Evolutionary conservation across 2,113 vertebrate genomes (phyloP), one percentile per base, ranked within the genome.

Genomic region (Climacteris rufus): DNA sequence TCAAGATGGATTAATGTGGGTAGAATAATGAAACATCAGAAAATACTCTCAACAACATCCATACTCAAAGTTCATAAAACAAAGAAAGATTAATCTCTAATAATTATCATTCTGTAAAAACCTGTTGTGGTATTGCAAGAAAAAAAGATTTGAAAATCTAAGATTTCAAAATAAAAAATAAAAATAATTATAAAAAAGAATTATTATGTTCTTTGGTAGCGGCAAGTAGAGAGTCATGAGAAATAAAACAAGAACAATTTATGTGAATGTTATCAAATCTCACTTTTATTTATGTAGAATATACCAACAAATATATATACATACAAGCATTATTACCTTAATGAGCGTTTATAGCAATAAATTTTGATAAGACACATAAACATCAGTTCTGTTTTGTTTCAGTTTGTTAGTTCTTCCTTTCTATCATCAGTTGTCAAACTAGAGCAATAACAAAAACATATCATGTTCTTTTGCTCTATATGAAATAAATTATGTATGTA

Each of bases 401-500:
- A 61, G 2, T 83, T 83, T 69, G 4, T 56, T 72, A 42, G 6
- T 33, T 75, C 44, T 81, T 76, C 35, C 14, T 77, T 75, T 90
- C 35, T n/a, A 68, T 45, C 25, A 49, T 7, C 19, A 30, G 4
- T 39, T 54, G 25, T 23, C 44, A 61, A 85, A 54, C 8, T n/a
- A 66, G 5, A 88, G 7, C 10, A 64, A 50, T 49, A 57, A 75
- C 44, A 44, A 14, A 57, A 83, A 22, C 0, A 0, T 4, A 47
- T 28, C 2, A 0, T 52, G 4, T 54, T 78, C 50, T 5, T 71
- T 69, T 60, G n/a, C 18, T 27, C 2, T 31, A 5, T 42, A 45
- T 19, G 19, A 89, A 81, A 80, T 69, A 31, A 16, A 14, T 35
- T 11, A 75, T 25, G 4, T 49, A 24, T 14, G 8, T 27, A 61